Percentiles rank a stretch among this genome's conserved stretches.
Evolutionary conservation across 2,113 vertebrate species (phyloP).

Genomic region (Eulacestoma nigropectus): DNA sequence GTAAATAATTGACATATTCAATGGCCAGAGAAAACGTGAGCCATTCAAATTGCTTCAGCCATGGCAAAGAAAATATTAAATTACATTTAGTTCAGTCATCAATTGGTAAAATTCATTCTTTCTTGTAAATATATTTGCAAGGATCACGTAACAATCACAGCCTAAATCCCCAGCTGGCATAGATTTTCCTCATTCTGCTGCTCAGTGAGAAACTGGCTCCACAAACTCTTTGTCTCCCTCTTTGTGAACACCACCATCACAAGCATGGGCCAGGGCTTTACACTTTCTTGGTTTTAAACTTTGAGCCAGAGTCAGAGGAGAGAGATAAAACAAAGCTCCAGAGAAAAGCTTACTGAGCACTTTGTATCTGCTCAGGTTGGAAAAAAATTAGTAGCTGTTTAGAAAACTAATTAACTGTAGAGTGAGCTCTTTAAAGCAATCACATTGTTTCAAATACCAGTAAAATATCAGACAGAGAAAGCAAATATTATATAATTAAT

Average conservation of each 20-base stretch:
- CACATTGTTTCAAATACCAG: not conserved
- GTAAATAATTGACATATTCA: not conserved
- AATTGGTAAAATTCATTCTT: not conserved
- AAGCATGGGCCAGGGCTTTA: not conserved
- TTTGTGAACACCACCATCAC: not conserved
- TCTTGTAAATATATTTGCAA: not conserved
- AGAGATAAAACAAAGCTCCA: not conserved
- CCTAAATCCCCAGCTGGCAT: not conserved
- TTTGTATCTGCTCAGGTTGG: not conserved
- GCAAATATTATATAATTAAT: not conserved
- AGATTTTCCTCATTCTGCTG: not conserved
- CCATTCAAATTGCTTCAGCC: not conserved
- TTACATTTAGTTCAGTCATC: not conserved
- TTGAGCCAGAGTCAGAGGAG: not conserved
- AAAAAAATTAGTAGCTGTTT: not conserved
- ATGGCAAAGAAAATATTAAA: not conserved
- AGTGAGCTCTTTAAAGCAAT: not conserved
- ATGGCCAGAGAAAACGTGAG: not conserved
- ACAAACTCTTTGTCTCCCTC: not conserved
- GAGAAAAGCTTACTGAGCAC: not conserved
- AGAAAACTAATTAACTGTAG: not conserved
- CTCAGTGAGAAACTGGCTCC: not conserved
- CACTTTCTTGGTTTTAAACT: not conserved
- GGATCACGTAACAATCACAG: not conserved
- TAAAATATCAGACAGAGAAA: not conserved